Percentiles rank a stretch among this genome's conserved stretches.
These are phyloP conservation scores for Melanargia galathea DNA, from an alignment of 2,888 invertebrate species.

Conservation along the genomic window DNA sequence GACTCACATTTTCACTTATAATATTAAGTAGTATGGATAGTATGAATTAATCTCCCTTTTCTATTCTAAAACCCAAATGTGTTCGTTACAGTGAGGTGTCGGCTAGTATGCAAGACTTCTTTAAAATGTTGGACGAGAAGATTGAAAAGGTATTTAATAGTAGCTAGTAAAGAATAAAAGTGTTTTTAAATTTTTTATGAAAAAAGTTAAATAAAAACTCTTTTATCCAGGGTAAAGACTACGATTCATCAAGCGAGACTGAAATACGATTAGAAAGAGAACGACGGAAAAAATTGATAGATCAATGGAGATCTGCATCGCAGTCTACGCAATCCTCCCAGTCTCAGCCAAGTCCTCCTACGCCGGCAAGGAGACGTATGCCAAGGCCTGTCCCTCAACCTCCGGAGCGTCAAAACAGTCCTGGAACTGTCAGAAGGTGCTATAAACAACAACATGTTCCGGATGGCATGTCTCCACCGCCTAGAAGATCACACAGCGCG, in stretches of 20 bases:
- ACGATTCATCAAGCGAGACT: conserved; percentile 89
- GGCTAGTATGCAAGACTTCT: conserved; percentile 95
- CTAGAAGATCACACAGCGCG: conserved; percentile 66
- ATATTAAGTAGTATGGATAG: too few relatives aligned
- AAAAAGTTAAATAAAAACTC: background rate
- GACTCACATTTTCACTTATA: too few relatives aligned
- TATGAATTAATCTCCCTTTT: too few relatives aligned
- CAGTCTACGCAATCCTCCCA: conserved; percentile 71
- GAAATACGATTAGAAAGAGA: conserved; percentile 87
- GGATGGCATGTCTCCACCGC: conserved; percentile 72
- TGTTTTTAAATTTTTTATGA: background rate
- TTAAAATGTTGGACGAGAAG: conserved; percentile 95
- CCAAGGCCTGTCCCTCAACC: conserved; percentile 61
- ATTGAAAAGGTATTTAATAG: conserved; percentile 87
- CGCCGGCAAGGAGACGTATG: conserved; percentile 65
- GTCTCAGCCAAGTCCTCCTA: conserved; percentile 67
- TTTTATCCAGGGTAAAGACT: conserved; percentile 88
- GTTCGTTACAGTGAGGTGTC: conserved; percentile 90
- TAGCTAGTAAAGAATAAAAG: background rate
- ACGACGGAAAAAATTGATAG: conserved; percentile 85
- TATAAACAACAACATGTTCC: conserved; percentile 66
- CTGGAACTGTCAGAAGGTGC: conserved; percentile 61
- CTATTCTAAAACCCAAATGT: background rate
- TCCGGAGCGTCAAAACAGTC: conserved; percentile 69
- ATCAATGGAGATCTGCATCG: conserved; percentile 90